Conservation (phyloP, 2,797 vertebrate species). For the Sebastes itinus region DNA sequence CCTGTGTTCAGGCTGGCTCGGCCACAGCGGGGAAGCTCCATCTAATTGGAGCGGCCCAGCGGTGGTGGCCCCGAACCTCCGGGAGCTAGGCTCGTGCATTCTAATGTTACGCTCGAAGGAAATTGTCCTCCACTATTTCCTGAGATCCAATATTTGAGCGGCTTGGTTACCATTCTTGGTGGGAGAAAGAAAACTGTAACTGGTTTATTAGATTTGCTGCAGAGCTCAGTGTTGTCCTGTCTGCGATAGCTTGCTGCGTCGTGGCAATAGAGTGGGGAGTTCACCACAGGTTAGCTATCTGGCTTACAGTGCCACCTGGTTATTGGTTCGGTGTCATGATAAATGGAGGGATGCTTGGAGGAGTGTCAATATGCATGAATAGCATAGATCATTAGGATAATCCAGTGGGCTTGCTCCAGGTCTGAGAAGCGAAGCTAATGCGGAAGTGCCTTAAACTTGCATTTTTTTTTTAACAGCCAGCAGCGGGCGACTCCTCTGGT, state of each 20-base stretch:
- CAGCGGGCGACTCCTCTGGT: no score
- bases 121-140: conserved; percentile 91
- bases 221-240: conserved; percentile 51
- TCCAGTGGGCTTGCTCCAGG: no score
- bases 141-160: conserved; percentile 85
- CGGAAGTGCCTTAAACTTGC: no score
- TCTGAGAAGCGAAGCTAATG: no score
- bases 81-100: conserved; percentile 83
- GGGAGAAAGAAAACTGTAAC: conserved; percentile 84
- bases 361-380: background rate
- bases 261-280: background rate
- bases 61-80: conserved; percentile 82
- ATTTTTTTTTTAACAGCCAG: no score
- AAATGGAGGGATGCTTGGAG: background rate
- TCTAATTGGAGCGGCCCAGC: conserved; percentile 85
- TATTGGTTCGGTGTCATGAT: background rate
- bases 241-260: conserved; percentile 26
- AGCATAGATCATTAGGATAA: background rate
- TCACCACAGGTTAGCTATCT: conserved; percentile 2
- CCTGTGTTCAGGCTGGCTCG: conserved; percentile 81
- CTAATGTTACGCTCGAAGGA: conserved; percentile 90
- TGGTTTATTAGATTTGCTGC: conserved; percentile 85
- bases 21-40: conserved; percentile 83
- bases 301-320: background rate
- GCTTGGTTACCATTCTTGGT: conserved; percentile 78